Evolutionary conservation across 1,140 invertebrate genomes (phyloP).

Genomic region (Lasaia peninsularis): DNA sequence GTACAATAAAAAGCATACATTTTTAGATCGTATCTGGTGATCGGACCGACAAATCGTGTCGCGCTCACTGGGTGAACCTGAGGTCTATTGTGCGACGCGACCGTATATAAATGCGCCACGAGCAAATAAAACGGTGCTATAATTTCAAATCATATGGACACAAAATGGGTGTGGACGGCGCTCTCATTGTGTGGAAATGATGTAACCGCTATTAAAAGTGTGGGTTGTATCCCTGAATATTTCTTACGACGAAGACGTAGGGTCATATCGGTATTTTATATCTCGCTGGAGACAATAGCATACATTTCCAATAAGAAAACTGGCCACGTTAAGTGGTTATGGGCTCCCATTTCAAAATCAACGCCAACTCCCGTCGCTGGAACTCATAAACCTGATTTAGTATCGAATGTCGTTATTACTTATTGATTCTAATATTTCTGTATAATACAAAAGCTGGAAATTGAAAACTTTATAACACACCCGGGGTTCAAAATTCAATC

Average conservation of each 20-base stretch:
- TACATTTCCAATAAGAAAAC: slow-evolving; percentile 68
- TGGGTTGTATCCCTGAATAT: slow-evolving; percentile 74
- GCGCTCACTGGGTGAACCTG: neutral
- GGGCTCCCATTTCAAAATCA: slow-evolving; percentile 48
- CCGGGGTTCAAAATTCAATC: no score
- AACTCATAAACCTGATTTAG: slow-evolving; percentile 26
- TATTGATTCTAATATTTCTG: neutral
- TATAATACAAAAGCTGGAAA: neutral
- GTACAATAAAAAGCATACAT: neutral
- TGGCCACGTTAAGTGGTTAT: slow-evolving; percentile 61
- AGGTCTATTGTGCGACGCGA: slow-evolving; percentile 64
- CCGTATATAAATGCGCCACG: slow-evolving; percentile 71
- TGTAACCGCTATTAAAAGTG: slow-evolving; percentile 77
- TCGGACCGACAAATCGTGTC: neutral
- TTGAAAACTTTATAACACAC: neutral
- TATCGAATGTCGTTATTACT: slow-evolving; percentile 13
- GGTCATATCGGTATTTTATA: slow-evolving; percentile 76
- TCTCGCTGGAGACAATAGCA: slow-evolving; percentile 70
- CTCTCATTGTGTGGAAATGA: slow-evolving; percentile 77
- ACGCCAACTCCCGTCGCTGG: slow-evolving; percentile 31
- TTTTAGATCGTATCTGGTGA: neutral
- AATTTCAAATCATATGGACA: slow-evolving; percentile 77
- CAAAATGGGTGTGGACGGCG: slow-evolving; percentile 75
- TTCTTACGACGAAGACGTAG: slow-evolving; percentile 73
- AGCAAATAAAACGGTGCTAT: slow-evolving; percentile 77